A percentile compares a stretch with the other conserved stretches of the same genome.
Evolutionary conservation across 2,797 vertebrate species (phyloP).

Genomic region (Pogoniulus pusillus): DNA sequence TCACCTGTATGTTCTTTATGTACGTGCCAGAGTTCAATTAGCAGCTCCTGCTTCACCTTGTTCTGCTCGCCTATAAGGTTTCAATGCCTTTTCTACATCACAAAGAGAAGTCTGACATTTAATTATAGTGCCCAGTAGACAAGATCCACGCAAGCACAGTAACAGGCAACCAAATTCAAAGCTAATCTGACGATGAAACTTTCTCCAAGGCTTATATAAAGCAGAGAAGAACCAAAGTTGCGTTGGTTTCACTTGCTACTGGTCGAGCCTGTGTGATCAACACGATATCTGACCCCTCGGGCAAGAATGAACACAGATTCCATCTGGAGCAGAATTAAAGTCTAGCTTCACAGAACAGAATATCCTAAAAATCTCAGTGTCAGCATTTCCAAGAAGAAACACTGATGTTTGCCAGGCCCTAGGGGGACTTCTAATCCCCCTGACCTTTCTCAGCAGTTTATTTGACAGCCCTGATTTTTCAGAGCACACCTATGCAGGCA

Average conservation of each 20-base stretch:
- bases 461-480: background rate
- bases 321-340: background rate
- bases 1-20: conserved; percentile 34
- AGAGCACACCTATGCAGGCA: background rate
- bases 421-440: background rate
- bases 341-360: background rate
- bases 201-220: background rate
- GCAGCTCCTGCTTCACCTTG: background rate
- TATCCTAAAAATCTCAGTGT: background rate
- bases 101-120: conserved; percentile 12
- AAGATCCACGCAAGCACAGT: background rate
- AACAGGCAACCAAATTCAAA: background rate
- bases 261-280: background rate
- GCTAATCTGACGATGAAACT: background rate
- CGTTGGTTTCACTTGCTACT: background rate
- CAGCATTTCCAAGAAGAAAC: background rate
- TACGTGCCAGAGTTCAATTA: conserved; percentile 22
- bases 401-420: background rate
- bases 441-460: background rate
- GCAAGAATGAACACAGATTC: background rate
- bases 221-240: background rate
- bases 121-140: background rate
- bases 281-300: background rate
- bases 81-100: conserved; percentile 20
- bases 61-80: background rate